These are phyloP conservation scores for Lasioglossum morio DNA, from an alignment of 2,888 invertebrate species.

Conservation along the genomic window DNA sequence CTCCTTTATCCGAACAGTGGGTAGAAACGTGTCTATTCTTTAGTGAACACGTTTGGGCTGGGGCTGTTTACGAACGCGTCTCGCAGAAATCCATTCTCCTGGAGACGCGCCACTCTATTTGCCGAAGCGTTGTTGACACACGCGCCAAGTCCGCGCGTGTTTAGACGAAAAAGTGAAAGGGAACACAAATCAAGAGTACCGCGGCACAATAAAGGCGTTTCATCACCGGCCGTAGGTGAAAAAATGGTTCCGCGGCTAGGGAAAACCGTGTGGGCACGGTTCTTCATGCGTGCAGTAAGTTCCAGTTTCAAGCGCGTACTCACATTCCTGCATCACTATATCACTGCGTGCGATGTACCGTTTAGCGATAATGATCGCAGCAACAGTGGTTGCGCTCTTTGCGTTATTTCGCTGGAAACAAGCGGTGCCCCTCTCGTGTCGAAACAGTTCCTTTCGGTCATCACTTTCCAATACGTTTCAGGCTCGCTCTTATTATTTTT, in stretches of 20 bases:
- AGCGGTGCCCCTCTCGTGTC: slow-evolving; percentile 5
- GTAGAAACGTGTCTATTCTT: not conserved
- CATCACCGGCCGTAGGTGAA: slow-evolving; percentile 20
- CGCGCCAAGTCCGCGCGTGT: slow-evolving; percentile 14
- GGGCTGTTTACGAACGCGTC: not conserved
- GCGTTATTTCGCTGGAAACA: not conserved
- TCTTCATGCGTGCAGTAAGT: slow-evolving; percentile 23
- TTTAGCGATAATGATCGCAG: slow-evolving; percentile 41
- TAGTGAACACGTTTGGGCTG: not conserved
- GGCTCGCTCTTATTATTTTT: not conserved
- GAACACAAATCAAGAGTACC: not conserved
- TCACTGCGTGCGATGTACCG: slow-evolving; percentile 22
- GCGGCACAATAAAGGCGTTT: slow-evolving; percentile 17
- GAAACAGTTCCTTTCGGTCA: not conserved
- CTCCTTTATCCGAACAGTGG: not conserved
- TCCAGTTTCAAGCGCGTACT: slow-evolving; percentile 5
- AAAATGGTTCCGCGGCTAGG: not conserved
- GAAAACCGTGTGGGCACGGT: slow-evolving; percentile 15
- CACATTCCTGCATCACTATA: slow-evolving; percentile 11
- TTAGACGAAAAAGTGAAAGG: slow-evolving; percentile 44
- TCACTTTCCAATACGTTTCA: slow-evolving; percentile 30
- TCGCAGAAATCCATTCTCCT: slow-evolving; percentile 12
- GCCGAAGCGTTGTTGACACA: slow-evolving; percentile 12
- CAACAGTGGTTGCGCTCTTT: not conserved
- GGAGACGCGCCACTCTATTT: slow-evolving; percentile 13